Base-by-base conservation (phyloP, 2,113 vertebrate species). In the Labrus mixtus region DNA sequence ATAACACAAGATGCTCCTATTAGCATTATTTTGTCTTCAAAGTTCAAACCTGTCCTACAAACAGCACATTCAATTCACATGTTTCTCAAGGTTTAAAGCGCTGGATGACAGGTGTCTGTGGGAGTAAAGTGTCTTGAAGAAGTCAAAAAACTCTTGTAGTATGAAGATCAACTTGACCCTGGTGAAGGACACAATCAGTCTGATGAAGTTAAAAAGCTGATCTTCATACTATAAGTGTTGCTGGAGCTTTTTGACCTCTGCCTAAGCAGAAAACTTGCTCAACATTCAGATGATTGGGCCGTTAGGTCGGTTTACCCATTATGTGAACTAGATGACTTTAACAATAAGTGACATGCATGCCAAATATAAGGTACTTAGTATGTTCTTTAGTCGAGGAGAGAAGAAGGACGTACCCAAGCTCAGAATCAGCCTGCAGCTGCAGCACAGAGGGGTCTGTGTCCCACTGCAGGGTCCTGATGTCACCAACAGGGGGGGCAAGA, bases 401-500 rank as follows among this genome's bases (percentile, higher is more conserved):
- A 70, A 85, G 51, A 51, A 93, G 93, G 90, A 93, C 93, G 90
- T 97, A 99, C 98, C 98, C 97, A 90, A 97, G 96, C 93, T 98
- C 97, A 89, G 97, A 97, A 95, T 99, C 97, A 86, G 96, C 96
- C 92, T 99, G 97, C 93, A 99, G 96, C 95, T 99, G 98, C 83
- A 99, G 96, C 93, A 99, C 97, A 94, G 97, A 97, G 85, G 97
- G 97, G 96, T 99, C 98, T 94, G 97, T 97, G 95, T 99, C 97
- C 98, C 97, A 99, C 93, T 99, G 97, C 94, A 99, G 93, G 87
- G 96, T 98, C 96, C 98, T 99, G 95, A 83, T 86, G 86, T 83
- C 91, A 91, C 90, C 95, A 94, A 83, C 85, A 86, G 84, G 73
- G 94, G 89, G 95, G 87, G 92, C 82, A 94, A 84, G 91, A 93